A percentile compares a stretch with the other conserved stretches of the same genome.
Evolutionary conservation across 2,113 vertebrate species (phyloP).

Genomic region (Chaetura pelagica): DNA sequence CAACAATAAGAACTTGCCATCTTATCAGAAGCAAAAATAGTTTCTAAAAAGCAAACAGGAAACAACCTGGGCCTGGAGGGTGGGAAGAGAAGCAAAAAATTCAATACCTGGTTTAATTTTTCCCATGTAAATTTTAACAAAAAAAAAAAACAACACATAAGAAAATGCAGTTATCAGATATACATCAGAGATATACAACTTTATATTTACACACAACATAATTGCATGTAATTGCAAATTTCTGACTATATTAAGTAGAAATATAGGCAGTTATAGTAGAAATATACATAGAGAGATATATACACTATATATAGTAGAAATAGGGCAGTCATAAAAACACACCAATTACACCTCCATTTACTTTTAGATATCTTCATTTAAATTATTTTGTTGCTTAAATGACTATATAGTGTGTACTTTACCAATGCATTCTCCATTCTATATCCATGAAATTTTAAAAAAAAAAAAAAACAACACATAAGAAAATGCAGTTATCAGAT

Average conservation of each 20-base stretch:
- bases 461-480: no score
- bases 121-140: neutral
- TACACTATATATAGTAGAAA: neutral
- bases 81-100: neutral
- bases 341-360: neutral
- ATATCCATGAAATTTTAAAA: neutral
- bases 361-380: neutral
- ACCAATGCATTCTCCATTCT: neutral
- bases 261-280: neutral
- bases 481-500: neutral
- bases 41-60: neutral
- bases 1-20: neutral
- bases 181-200: neutral
- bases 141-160: neutral
- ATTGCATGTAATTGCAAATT: neutral
- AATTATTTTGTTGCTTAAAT: neutral
- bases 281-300: no score
- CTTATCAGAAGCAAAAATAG: conserved; percentile 1
- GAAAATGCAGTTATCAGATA: neutral
- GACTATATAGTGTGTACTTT: neutral
- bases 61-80: neutral
- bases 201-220: neutral
- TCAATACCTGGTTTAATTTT: neutral
- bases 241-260: neutral
- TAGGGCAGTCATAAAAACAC: neutral